These are phyloP conservation scores for Corythucha ciliata DNA, from an alignment of 2,888 invertebrate genomes.

Conservation along the genomic window DNA sequence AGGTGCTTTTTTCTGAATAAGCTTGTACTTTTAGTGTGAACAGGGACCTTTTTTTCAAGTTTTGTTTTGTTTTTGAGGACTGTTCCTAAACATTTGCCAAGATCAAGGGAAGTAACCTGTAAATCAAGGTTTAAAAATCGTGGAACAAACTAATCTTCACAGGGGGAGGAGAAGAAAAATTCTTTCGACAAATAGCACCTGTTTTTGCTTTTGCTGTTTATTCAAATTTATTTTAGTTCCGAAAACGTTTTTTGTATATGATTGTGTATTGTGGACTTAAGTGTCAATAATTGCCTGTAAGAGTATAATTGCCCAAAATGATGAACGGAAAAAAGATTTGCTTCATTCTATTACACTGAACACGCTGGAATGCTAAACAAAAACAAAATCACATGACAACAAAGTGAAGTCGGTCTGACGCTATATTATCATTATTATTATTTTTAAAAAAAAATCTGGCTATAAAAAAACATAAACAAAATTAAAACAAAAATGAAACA, in stretches of 20 bases:
- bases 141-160: slow-evolving; percentile 29
- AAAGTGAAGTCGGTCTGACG: background rate
- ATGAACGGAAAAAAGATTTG: slow-evolving; percentile 27
- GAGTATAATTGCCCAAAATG: slow-evolving; percentile 22
- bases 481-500: slow-evolving; percentile 27
- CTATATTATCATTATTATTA: background rate
- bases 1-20: slow-evolving; percentile 59
- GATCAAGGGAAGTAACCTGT: slow-evolving; percentile 45
- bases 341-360: slow-evolving; percentile 27
- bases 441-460: slow-evolving; percentile 15
- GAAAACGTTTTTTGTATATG: background rate
- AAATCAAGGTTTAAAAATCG: slow-evolving; percentile 39
- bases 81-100: slow-evolving; percentile 48
- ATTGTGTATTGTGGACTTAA: slow-evolving; percentile 8
- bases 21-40: slow-evolving; percentile 53
- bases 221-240: slow-evolving; percentile 17
- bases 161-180: slow-evolving; percentile 27
- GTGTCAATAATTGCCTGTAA: slow-evolving; percentile 27
- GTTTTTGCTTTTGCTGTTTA: slow-evolving; percentile 23
- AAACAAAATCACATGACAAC: slow-evolving; percentile 22
- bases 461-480: slow-evolving; percentile 16
- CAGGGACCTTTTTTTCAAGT: slow-evolving; percentile 34
- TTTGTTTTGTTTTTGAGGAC: slow-evolving; percentile 45
- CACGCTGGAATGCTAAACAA: slow-evolving; percentile 16
- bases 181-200: slow-evolving; percentile 32